Percentiles rank a stretch among this genome's conserved stretches.
These are phyloP conservation scores for Dryoscopus gambensis DNA, from an alignment of 2,113 vertebrate species.

Conservation along the genomic window DNA sequence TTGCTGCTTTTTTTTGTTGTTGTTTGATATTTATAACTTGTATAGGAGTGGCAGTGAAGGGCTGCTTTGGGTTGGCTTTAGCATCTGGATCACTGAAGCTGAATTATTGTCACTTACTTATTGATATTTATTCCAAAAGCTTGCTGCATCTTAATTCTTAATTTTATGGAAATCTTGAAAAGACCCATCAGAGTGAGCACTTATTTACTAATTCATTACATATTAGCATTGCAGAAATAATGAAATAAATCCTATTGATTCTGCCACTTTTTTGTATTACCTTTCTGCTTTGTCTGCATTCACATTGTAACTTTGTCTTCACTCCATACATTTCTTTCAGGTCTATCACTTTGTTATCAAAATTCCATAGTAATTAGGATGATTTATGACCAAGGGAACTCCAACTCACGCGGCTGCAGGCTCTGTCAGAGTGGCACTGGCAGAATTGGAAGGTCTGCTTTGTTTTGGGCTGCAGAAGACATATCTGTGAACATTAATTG, in stretches of 20 bases:
- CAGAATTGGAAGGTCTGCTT: neutral
- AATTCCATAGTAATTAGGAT: neutral
- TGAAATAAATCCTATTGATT: neutral
- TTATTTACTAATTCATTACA: neutral
- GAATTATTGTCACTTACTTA: neutral
- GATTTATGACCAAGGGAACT: neutral
- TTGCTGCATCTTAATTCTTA: neutral
- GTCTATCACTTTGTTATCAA: neutral
- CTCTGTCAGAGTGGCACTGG: neutral
- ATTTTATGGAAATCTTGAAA: neutral
- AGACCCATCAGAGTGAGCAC: neutral
- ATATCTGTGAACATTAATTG: neutral
- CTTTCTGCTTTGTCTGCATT: neutral
- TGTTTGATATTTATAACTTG: neutral
- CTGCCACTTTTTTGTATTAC: neutral
- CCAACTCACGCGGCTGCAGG: neutral
- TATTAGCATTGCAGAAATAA: neutral
- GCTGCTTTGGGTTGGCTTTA: neutral
- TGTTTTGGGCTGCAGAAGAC: neutral
- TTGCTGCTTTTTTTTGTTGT: rapidly evolving
- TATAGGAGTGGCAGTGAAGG: neutral
- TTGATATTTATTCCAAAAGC: neutral
- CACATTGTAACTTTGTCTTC: neutral
- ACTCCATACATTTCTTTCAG: neutral
- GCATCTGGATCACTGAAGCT: neutral